A percentile compares a stretch with the other conserved stretches of the same genome.
Conservation (phyloP, 2,797 vertebrate genomes). For the Avahi laniger region DNA sequence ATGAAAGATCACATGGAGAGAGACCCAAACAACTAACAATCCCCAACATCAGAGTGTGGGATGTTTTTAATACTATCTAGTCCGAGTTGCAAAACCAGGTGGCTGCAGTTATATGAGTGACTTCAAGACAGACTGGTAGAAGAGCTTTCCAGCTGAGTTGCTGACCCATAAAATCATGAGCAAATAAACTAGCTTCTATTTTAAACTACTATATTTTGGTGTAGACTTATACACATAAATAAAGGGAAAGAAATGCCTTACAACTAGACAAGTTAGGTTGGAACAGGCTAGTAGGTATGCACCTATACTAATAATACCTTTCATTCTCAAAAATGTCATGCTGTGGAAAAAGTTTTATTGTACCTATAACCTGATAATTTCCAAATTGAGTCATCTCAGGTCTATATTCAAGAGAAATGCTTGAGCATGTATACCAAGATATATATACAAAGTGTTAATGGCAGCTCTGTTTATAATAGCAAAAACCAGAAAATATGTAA, state of each 20-base stretch:
- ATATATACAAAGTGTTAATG: not conserved
- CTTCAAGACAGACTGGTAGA: not conserved
- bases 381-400: not conserved
- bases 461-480: not conserved
- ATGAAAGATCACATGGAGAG: not conserved
- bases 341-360: not conserved
- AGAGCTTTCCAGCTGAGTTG: not conserved
- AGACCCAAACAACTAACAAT: not conserved
- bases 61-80: no score
- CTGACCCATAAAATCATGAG: not conserved
- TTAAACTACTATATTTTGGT: not conserved
- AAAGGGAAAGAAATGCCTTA: not conserved
- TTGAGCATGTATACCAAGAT: not conserved
- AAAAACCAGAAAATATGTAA: not conserved
- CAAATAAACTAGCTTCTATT: not conserved
- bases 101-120: no score
- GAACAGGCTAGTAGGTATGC: not conserved
- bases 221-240: not conserved
- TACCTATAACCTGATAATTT: not conserved
- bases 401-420: not conserved
- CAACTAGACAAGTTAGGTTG: not conserved
- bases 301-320: not conserved
- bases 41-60: not conserved
- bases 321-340: not conserved
- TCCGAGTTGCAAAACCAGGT: not conserved